Base-by-base conservation (phyloP, 2,113 vertebrate genomes). In the Gasterosteus nipponicus region DNA sequence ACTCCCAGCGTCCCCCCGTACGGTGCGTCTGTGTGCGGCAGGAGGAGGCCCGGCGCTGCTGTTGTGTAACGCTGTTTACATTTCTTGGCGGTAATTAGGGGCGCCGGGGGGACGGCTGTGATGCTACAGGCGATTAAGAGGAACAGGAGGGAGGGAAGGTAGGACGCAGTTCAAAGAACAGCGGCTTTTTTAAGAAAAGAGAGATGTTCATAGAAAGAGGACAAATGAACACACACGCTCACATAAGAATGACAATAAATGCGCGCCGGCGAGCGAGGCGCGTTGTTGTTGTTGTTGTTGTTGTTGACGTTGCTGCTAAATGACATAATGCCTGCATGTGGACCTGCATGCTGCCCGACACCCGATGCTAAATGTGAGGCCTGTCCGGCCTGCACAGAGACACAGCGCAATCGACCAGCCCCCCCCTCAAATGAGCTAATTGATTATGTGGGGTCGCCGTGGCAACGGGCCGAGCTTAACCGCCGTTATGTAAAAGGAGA, bases 61-160 rank as follows among this genome's bases (percentile, higher is more conserved):
- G 88, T 96, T 97, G 94, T 92, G 94, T 95, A 96, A 96, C 88
- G 91, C 92, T 94, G 93, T 95, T 96, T 91, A 86, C 94, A 95
- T 96, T 95, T 95, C 93, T 87, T 85, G 69, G 89, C 84, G 89
- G 92, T 95, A 96, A 96, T 97, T 96, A 96, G 91, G 93, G 93
- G 91, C 7, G 91, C 94, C 95, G 96, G 94, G 94, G 94, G 95
- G 94, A 94, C 92, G 83, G 94, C 94, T 93, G 75, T 79, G 95
- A 95, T 97, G 94, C 94, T 94, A 90, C 92, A 92, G 94, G 89
- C 94, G 95, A 96, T 96, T 95, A 95, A 92, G 71, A 79, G 12
- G 16, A 49, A 53, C 46, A 14, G 47, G 46, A 49, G 44, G 44
- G 42, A 15, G 44, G 18, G 12, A 65, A 78, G 83, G 83, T 66